Evolutionary conservation across 1,140 invertebrate species (phyloP).

Genomic region (Drosophila ficusphila): DNA sequence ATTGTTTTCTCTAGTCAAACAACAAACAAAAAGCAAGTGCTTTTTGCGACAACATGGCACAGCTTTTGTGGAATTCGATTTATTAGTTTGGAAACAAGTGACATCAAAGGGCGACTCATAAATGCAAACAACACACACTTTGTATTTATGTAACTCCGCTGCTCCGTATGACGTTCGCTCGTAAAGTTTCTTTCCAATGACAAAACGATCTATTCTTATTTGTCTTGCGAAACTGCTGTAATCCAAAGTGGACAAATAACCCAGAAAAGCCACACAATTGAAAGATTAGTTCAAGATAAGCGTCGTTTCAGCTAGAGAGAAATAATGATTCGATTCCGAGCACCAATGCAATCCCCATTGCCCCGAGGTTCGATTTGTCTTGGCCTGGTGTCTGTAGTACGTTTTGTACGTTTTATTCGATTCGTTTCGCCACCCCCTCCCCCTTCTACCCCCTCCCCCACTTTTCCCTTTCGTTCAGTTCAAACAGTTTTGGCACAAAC

Average conservation of each 20-base stretch:
- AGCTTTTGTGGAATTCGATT: no score
- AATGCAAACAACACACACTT: constrained; percentile 25
- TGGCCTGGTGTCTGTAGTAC: constrained; percentile 2
- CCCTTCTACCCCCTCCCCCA: no score
- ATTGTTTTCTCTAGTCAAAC: constrained; percentile 9
- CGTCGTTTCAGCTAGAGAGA: neutral
- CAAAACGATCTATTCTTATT: constrained; percentile 32
- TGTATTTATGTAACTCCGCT: no score
- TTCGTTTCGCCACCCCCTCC: no score
- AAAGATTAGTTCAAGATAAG: constrained; percentile 49
- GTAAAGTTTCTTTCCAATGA: constrained; percentile 15
- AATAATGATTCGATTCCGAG: constrained; percentile 41
- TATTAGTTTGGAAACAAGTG: neutral
- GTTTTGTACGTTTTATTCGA: constrained; percentile 10
- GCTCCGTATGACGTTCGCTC: neutral
- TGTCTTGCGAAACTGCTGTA: constrained; percentile 43
- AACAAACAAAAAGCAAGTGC: neutral
- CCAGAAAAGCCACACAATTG: constrained; percentile 48
- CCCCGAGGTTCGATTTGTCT: constrained; percentile 43
- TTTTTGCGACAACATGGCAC: neutral
- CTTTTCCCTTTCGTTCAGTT: constrained; percentile 23
- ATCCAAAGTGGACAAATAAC: constrained; percentile 41
- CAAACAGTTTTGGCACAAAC: constrained; percentile 4
- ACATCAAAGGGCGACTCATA: constrained; percentile 29
- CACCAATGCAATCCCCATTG: constrained; percentile 27